Evolutionary conservation across 1,140 invertebrate species (phyloP), one percentile per base, ranked within the genome.

Genomic region (Idris sp.): DNA sequence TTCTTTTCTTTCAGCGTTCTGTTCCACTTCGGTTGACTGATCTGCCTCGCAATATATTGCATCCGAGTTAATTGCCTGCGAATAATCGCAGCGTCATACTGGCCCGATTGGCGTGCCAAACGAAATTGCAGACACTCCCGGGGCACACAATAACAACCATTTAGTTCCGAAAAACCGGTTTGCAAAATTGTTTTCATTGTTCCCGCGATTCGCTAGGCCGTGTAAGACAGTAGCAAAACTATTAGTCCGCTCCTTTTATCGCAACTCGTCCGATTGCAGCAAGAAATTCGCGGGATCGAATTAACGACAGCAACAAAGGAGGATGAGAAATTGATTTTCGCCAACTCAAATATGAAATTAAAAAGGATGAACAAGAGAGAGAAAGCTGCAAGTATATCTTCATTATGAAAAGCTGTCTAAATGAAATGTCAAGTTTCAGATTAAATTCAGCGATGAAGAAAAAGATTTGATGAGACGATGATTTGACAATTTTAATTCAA

Each of bases 161-260:
- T 86, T 84, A 83, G 71, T 76, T 76, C 76, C 77, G 74, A 84
- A 83, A 86, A 77, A 78, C 72, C 64, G 67, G 76, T 76, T 76
- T 48, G 75, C n/a, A n/a, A 86, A 85, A 87, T 85, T 82, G 80
- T 87, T 85, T 85, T 78, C 81, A 85, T 87, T 86, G 85, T 87
- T 67, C 77, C 26, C 28, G 58, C 83, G 80, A 86, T 86, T 86
- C 86, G 84, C 83, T 81, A 82, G 71, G 84, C 81, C 83, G 81
- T 82, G 83, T 83, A 84, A 87, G 77, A 84, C 86, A 81, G 86
- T 85, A 85, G 86, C 85, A 62, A 84, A 81, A 84, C 80, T 83
- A 83, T 84, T 85, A 84, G 80, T 78, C 26, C 62, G 38, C 61
- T 58, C 51, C 64, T 65, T 79, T 71, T 68, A 76, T 48, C 46